Evolutionary conservation across 2,113 vertebrate species (phyloP), one percentile per base, ranked within the genome.

Genomic region (Tapirus terrestris): DNA sequence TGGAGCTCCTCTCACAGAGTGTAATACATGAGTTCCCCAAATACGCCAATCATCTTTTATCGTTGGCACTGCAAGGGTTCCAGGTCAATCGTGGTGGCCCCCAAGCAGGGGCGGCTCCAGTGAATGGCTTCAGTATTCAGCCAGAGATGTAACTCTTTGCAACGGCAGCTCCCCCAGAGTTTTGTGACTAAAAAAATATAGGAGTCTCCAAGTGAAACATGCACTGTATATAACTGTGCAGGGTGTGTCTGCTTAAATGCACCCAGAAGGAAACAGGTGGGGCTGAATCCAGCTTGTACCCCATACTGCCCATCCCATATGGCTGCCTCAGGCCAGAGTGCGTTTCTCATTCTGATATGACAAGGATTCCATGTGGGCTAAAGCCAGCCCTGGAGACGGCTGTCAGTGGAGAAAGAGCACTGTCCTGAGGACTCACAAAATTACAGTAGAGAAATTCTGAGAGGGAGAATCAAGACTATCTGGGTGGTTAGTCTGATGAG

Each of bases 261-360:
- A 29, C 18, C 25, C 11, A 25, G 33, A 5, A 2, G 56, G 13
- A 8, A 9, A 4, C 5, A 3, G 33, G 12, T 5, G 8, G n/a
- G 58, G 18, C 43, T 2, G 6, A 8, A 3, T 6, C 23, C 58
- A 6, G 39, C 18, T 1, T 13, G 18, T 1, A 0, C n/a, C 53
- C 16, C 0, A 4, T 2, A 25, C 58, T 39, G 10, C 58, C 58
- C 45, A 11, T 4, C 58, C 58, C 13, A 11, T 8, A 10, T 0
- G 39, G 18, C 60, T 0, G 4, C 61, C 0, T 8, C 53, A 3
- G 11, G 9, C 68, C 67, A 5, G 23, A 31, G 3, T 7, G 13
- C 39, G 8, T 0, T 56, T 45, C 67, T 76, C 48, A 23, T 18
- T 36, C 45, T 23, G 10, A 25, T 17, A 1, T 1, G 11, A 48